Evolutionary conservation across 2,888 invertebrate genomes (phyloP).

Genomic region (Lissonota sp.): DNA sequence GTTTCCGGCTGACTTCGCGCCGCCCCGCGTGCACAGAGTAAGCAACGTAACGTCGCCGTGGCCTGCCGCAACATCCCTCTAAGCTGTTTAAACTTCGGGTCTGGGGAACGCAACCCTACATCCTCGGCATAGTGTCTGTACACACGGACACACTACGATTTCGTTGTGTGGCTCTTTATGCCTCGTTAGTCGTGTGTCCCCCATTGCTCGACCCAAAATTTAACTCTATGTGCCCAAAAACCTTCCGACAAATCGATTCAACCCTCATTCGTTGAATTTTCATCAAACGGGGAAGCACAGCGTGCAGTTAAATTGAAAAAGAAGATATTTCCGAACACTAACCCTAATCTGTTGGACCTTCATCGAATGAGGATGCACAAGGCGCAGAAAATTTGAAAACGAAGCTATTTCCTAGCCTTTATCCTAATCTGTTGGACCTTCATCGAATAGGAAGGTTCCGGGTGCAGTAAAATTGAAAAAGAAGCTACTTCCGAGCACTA

Average conservation of each 20-base stretch:
- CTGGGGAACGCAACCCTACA: slow-evolving; percentile 50
- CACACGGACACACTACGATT: background rate
- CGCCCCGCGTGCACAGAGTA: slow-evolving; percentile 60
- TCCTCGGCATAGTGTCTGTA: background rate
- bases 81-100: slow-evolving; percentile 81
- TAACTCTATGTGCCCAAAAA: slow-evolving; percentile 23
- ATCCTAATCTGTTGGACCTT: too few species aligned
- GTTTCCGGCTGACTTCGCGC: slow-evolving; percentile 82
- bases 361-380: too few species aligned
- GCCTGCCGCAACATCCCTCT: slow-evolving; percentile 80
- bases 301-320: background rate
- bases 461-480: too few species aligned
- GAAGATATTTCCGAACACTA: too few species aligned
- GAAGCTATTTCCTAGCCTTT: too few species aligned
- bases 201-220: slow-evolving; percentile 22
- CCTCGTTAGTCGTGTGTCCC: slow-evolving; percentile 54
- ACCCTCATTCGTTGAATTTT: slow-evolving; percentile 12
- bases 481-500: too few species aligned
- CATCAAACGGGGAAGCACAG: too few species aligned
- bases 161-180: slow-evolving; percentile 47
- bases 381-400: too few species aligned
- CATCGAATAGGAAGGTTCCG: too few species aligned
- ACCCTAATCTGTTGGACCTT: too few species aligned
- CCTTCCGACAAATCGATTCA: slow-evolving; percentile 35
- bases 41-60: slow-evolving; percentile 56